Conservation (phyloP, 1,140 invertebrate species). For the Schmidtea mediterranea region DNA sequence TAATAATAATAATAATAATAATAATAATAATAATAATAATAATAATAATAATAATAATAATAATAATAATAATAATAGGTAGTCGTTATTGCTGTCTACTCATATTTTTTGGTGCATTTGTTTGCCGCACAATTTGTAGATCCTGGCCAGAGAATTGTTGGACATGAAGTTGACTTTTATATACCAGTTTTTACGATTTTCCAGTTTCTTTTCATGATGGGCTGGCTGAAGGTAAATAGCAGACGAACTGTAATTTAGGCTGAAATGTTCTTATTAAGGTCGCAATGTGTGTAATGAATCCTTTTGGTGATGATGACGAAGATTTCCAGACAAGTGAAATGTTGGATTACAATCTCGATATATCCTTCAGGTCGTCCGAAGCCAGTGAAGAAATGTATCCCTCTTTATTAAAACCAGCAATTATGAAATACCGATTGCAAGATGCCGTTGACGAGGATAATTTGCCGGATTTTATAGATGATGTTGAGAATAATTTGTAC, state of each 20-base stretch:
- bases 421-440: neutral
- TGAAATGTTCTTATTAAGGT: no score
- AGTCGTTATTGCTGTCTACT: neutral
- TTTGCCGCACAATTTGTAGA: slow-evolving; percentile 54
- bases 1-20: no score
- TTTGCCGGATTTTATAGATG: no score
- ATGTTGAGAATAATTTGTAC: no score
- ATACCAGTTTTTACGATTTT: slow-evolving; percentile 61
- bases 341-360: slow-evolving; percentile 4
- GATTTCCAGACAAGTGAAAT: slow-evolving; percentile 6
- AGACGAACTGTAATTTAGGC: no score
- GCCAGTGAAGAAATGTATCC: neutral
- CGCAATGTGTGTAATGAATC: slow-evolving; percentile 7
- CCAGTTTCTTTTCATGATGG: slow-evolving; percentile 69
- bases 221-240: slow-evolving; percentile 49
- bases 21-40: no score
- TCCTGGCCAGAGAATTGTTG: slow-evolving; percentile 30
- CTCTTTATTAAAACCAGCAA: neutral
- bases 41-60: no score
- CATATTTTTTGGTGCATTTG: slow-evolving; percentile 26
- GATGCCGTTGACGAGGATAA: no score
- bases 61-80: no score
- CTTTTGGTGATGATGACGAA: slow-evolving; percentile 7
- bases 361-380: neutral
- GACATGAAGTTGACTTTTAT: slow-evolving; percentile 44